phyloP scores from a whole-genome alignment of 35 echinoderm and acorn worm genomes.

The Apostichopus japonicus region DNA sequence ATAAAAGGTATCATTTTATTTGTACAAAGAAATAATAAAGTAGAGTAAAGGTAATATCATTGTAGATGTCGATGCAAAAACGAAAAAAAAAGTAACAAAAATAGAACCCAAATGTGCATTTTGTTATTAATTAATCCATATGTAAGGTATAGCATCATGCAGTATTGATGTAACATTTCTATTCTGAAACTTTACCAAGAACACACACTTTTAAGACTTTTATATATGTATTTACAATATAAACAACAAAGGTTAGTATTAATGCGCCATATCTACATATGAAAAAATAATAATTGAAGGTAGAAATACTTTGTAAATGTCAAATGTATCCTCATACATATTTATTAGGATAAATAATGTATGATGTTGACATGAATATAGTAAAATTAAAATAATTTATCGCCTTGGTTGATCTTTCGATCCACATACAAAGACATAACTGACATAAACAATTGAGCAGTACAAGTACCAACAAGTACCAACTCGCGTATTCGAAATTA shows the following conservation, averaged over 20 bases:
- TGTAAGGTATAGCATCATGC: not conserved
- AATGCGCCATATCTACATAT: not conserved
- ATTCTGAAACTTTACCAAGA: not conserved
- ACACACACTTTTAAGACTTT: not conserved
- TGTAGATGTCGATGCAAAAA: not conserved
- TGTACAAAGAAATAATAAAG: not conserved
- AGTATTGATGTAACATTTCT: not conserved
- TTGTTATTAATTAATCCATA: not conserved
- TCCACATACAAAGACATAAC: not conserved
- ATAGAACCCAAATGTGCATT: not conserved
- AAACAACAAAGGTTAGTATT: not conserved
- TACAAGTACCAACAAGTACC: too few species aligned
- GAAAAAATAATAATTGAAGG: not conserved
- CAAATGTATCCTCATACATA: not conserved
- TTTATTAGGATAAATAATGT: not conserved
- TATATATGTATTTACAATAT: not conserved
- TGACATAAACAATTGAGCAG: too few species aligned
- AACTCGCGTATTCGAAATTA: too few species aligned
- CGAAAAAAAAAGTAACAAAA: not conserved
- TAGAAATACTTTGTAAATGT: not conserved
- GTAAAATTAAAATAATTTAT: not conserved
- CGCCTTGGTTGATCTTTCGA: not conserved
- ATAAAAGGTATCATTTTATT: not conserved
- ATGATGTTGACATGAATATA: not conserved
- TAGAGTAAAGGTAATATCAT: not conserved